Evolutionary conservation across 2,888 invertebrate species (phyloP), one percentile per base, ranked within the genome.

Genomic region (Ennomos fuscantarius): DNA sequence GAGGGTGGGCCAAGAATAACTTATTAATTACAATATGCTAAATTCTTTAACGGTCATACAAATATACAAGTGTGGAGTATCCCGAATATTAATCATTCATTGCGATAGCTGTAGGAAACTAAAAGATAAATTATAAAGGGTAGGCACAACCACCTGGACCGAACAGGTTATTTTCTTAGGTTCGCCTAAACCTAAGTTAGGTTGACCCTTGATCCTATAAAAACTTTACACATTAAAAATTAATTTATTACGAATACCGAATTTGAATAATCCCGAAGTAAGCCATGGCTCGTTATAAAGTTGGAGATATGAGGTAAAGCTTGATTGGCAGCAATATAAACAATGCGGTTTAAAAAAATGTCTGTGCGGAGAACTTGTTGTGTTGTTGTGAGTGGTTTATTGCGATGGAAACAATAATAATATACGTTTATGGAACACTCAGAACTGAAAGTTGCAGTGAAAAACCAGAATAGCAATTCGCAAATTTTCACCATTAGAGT

Each of bases 211-310:
- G 33, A 41, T 41, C 41, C 45, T 41, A 46, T 41, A 37, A 50
- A 47, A 55, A 50, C 44, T 56, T 55, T 50, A 6, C 35, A 50
- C 50, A 36, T 49, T 55, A 65, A 62, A 68, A 70, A 71, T 72
- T 63, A 63, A 55, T 66, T 66, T 62, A 13, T 65, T 60, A 56
- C 53, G 39, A 36, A 43, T 31, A 52, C 31, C 39, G 50, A 71
- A 75, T 76, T 78, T 74, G 63, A 73, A 77, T 79, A 76, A 74
- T 77, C 71, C 70, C 67, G 62, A 74, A 69, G 74, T 74, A 75
- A 75, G 73, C 68, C 66, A 69, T 64, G 69, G 62, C 66, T 72
- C 70, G 72, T 75, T 76, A 73, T 73, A 73, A 80, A 78, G 68
- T 72, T 74, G 70, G 68, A 59, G 24, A 65, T n/a, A n/a, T 53